Evolutionary conservation across 1,140 invertebrate species (phyloP), one percentile per base, ranked within the genome.

Genomic region (Oryzaephilus surinamensis): DNA sequence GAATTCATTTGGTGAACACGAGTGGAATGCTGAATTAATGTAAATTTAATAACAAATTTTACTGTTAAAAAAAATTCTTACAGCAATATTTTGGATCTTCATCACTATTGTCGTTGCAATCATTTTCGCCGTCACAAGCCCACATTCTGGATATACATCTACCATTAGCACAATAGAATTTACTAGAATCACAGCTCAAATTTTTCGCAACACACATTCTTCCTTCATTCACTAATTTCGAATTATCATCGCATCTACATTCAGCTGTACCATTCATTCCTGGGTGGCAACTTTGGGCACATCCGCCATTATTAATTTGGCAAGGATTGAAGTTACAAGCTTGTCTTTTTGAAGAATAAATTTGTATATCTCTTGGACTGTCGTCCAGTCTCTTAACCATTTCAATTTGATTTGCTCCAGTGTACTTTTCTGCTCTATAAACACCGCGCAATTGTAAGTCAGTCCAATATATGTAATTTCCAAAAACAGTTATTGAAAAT

Each of bases 401-500:
- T 58, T 94, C 89, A 5, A 93, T 73, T 77, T 94, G 90, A 49
- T 93, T 85, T 2, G 84, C 85, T 4, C 96, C 95, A 0, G 94
- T 97, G 49, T 96, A 87, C 63, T 98, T 99, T 53, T 97, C 91
- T 0, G 94, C 94, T 35, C 94, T 67, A 54, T 95, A 98, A 0
- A 99, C 90, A 1, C 94, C 94, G 15, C 90, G 69, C 0, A 96
- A 60, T 57, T 94, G 92, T 20, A 97, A 71, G 64, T 99, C 96
- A 0, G 94, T 97, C 91, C 95, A 96, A 61, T 97, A 99, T 31
- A 99, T 94, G 58, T 91, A 92, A 54, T 90, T 78, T 14, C 82
- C 72, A 62, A 81, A 87, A 0, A 97, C 84, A 0, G 91, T 93
- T 8, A 98, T 88, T 0, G 91, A 91, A 61, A 95, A 97, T 5